Conservation (phyloP, 2,113 vertebrate genomes). For the Phoxinus phoxinus region DNA sequence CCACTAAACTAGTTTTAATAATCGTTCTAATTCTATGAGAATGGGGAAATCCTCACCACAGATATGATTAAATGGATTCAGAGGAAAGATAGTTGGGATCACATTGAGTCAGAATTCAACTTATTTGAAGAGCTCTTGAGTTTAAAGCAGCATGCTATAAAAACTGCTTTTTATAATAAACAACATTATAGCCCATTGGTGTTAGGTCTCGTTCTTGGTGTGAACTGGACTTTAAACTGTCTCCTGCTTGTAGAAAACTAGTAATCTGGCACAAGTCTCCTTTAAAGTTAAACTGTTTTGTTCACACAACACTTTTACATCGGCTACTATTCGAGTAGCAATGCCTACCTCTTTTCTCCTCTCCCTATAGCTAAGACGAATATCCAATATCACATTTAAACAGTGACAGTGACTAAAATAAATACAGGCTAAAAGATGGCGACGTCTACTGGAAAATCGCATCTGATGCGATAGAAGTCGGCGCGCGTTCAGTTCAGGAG, state of each 20-base stretch:
- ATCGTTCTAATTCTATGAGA: neutral
- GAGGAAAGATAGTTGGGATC: neutral
- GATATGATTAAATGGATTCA: neutral
- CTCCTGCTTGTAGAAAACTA: too few relatives aligned
- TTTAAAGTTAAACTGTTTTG: too few relatives aligned
- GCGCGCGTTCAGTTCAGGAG: neutral
- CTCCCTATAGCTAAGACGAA: neutral
- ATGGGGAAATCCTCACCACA: neutral
- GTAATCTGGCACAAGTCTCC: too few relatives aligned
- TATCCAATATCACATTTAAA: neutral
- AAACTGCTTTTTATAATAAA: too few relatives aligned
- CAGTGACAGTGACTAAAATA: too few relatives aligned
- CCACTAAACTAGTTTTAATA: neutral
- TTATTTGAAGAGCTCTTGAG: too few relatives aligned
- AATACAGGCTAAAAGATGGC: neutral
- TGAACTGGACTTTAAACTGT: too few relatives aligned
- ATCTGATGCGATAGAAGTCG: neutral
- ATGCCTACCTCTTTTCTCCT: neutral
- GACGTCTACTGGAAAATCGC: neutral
- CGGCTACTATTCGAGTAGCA: neutral
- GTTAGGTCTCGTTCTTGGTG: too few relatives aligned
- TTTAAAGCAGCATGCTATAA: too few relatives aligned
- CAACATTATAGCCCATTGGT: too few relatives aligned
- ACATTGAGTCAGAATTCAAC: too few relatives aligned
- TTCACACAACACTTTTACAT: neutral